phyloP scores from a whole-genome alignment of 2,888 invertebrate genomes.

The Leptogaster cylindrica region DNA sequence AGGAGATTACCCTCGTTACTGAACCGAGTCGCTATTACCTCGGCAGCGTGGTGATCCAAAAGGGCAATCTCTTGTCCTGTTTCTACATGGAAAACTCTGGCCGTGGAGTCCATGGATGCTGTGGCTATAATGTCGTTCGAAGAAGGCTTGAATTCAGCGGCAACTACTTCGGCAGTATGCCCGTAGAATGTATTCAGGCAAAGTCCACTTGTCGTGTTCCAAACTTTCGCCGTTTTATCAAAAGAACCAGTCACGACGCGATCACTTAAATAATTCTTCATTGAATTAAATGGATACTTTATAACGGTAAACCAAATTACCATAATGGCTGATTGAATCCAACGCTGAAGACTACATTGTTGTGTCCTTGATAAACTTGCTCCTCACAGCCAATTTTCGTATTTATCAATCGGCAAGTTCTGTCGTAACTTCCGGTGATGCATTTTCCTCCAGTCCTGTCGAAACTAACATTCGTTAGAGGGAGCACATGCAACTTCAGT shows the following conservation, averaged over 20 bases:
- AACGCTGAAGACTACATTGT: constrained; percentile 82
- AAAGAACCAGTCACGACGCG: constrained; percentile 80
- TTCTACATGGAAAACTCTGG: constrained; percentile 72
- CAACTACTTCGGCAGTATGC: constrained; percentile 77
- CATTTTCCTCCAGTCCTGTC: constrained; percentile 76
- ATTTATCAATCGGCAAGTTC: constrained; percentile 83
- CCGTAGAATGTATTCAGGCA: constrained; percentile 75
- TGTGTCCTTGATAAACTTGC: constrained; percentile 74
- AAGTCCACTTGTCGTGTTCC: constrained; percentile 72
- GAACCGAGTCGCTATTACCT: constrained; percentile 77
- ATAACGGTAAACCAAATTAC: constrained; percentile 62
- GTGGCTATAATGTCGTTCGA: constrained; percentile 72
- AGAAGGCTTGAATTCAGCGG: constrained; percentile 70
- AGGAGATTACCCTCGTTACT: constrained; percentile 72
- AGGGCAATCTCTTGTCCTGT: constrained; percentile 71
- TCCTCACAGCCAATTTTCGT: constrained; percentile 73
- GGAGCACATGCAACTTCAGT: constrained; percentile 71
- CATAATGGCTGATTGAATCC: constrained; percentile 78
- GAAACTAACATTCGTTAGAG: constrained; percentile 75
- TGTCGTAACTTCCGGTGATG: constrained; percentile 82
- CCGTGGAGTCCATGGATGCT: constrained; percentile 78
- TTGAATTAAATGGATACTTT: constrained; percentile 17
- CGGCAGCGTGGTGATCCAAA: constrained; percentile 74
- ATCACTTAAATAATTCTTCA: too few relatives aligned
- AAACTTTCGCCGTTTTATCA: constrained; percentile 78